phyloP scores from a whole-genome alignment of 2,888 invertebrate genomes.

The Leptopterna dolabrata region DNA sequence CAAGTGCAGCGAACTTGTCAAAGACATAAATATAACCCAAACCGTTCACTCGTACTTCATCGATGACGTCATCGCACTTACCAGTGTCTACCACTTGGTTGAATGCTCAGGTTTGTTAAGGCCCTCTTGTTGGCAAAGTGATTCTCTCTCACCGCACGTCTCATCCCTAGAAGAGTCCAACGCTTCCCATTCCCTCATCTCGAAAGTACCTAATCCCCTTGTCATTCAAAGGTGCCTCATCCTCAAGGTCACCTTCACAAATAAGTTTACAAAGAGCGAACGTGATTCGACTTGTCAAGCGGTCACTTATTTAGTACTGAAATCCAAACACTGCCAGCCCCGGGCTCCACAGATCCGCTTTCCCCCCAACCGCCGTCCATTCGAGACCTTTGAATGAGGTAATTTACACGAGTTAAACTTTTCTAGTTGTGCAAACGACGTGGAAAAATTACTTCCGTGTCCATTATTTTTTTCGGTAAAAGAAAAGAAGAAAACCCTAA shows the following conservation, averaged over 20 bases:
- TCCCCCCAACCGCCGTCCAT: neutral
- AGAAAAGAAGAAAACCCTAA: neutral
- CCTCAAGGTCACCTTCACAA: slow-evolving; percentile 32
- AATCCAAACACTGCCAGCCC: slow-evolving; percentile 6
- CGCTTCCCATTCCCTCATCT: neutral
- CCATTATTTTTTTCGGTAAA: neutral
- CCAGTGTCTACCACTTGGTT: neutral
- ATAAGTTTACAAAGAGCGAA: slow-evolving; percentile 26
- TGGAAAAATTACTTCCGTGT: neutral
- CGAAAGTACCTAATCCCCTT: slow-evolving; percentile 29
- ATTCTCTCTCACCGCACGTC: neutral
- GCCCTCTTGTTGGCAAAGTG: neutral
- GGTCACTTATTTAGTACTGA: slow-evolving; percentile 28
- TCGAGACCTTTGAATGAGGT: neutral
- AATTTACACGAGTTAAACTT: neutral
- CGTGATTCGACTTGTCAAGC: slow-evolving; percentile 23
- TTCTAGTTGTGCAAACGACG: neutral
- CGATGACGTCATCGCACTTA: neutral
- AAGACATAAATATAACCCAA: neutral
- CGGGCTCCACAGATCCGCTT: neutral
- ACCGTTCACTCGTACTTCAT: neutral
- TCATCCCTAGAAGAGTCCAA: neutral
- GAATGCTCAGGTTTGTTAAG: neutral
- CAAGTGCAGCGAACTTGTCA: neutral
- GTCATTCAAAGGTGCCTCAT: neutral